A percentile compares a stretch with the other conserved stretches of the same genome.
Evolutionary conservation across 2,888 invertebrate genomes (phyloP).

Genomic region (Adineta ricciae): DNA sequence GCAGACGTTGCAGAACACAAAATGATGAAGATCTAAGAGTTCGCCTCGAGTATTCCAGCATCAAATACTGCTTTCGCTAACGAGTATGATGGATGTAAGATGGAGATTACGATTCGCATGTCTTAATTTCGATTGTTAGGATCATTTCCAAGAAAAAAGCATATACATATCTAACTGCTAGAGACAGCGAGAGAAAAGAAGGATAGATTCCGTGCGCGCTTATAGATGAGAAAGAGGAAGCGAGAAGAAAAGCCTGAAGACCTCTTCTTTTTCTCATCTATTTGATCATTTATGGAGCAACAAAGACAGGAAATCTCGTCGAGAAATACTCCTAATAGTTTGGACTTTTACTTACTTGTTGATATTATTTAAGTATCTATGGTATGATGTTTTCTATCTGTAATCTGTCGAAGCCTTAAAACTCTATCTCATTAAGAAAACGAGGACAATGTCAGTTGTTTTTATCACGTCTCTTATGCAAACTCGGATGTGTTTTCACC

Average conservation of each 20-base stretch:
- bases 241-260: not conserved
- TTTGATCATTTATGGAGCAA: not conserved
- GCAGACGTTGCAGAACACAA: not conserved
- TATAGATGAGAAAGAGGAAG: too few relatives aligned
- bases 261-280: not conserved
- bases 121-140: not conserved
- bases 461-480: too few relatives aligned
- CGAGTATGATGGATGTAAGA: not conserved
- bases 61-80: not conserved
- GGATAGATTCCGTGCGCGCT: not conserved
- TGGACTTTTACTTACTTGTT: not conserved
- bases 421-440: not conserved
- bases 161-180: not conserved
- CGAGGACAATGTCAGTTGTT: not conserved
- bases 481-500: not conserved
- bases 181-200: not conserved
- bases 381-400: not conserved
- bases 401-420: not conserved
- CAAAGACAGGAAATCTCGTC: not conserved
- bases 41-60: not conserved
- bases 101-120: not conserved
- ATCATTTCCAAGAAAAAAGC: not conserved
- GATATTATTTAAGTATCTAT: not conserved
- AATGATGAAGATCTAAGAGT: not conserved
- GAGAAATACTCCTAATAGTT: not conserved